phyloP scores from a whole-genome alignment of 2,888 invertebrate genomes.

The Amphimallon solstitiale region DNA sequence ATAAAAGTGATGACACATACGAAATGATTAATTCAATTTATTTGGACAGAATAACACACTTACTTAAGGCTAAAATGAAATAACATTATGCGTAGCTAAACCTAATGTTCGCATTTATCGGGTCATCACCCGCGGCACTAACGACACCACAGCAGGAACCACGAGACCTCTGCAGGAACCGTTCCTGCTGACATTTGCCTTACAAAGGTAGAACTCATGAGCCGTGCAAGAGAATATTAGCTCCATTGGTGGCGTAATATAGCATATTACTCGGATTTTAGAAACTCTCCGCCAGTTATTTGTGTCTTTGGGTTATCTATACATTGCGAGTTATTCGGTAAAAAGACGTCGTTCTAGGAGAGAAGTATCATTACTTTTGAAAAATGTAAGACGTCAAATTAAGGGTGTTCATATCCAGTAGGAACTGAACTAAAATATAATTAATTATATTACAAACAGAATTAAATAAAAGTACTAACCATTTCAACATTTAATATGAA shows the following conservation, averaged over 20 bases:
- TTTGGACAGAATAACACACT: conserved; percentile 16
- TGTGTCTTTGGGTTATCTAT: conserved; percentile 40
- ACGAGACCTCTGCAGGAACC: conserved; percentile 45
- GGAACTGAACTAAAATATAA: too few relatives aligned
- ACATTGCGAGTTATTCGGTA: too few relatives aligned
- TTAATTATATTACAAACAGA: too few relatives aligned
- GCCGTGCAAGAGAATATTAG: conserved; percentile 51
- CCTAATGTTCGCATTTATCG: conserved; percentile 50
- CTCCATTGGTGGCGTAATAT: conserved; percentile 44
- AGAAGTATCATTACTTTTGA: too few relatives aligned
- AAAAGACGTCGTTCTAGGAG: too few relatives aligned
- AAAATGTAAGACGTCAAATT: too few relatives aligned
- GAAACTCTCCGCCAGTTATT: conserved; percentile 1
- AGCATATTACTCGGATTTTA: conserved; percentile 28
- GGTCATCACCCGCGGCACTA: conserved; percentile 54
- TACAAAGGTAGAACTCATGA: conserved; percentile 51
- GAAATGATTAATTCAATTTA: conserved; percentile 28
- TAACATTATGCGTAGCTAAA: conserved; percentile 23
- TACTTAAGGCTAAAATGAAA: conserved; percentile 14
- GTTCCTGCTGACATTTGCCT: conserved; percentile 51
- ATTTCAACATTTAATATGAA: too few relatives aligned
- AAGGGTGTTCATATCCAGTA: too few relatives aligned
- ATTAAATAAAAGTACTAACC: too few relatives aligned
- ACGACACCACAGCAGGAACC: conserved; percentile 52
- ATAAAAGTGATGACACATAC: conserved; percentile 9